Evolutionary conservation across 2,888 invertebrate genomes (phyloP), one percentile per base, ranked within the genome.

Genomic region (Meganola albula): DNA sequence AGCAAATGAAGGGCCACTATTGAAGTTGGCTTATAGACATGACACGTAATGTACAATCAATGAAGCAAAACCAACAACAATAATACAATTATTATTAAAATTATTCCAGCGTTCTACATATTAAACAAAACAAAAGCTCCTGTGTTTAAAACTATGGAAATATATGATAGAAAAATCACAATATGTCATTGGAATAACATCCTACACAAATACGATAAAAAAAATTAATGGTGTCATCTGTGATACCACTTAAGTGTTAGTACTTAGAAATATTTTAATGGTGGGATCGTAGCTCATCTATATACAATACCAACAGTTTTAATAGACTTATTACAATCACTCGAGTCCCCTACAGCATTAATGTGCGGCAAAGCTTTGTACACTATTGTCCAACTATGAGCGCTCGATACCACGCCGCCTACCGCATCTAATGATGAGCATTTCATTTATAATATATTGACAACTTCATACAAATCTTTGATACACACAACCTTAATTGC

Each of bases 241-340:
- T 63, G 72, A 77, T 71, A 76, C 73, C 78, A 74, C 77, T 74
- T 77, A 79, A 48, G 66, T 72, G 74, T 75, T 82, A 83, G 74
- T 76, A 78, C 82, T 80, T 80, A 84, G 70, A 80, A 73, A 77
- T 82, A 83, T 77, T 83, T 70, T 68, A 74, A 83, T 85, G 85
- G 85, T 85, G 85, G 85, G 85, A 83, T 84, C 76, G 74, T 77
- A 84, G 73, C 74, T 84, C 77, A 75, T 78, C 74, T 84, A 85
- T 83, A 74, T 83, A 84, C 80, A 83, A 76, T 77, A 80, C 82
- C 79, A 71, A 79, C 78, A 73, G 72, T 72, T 78, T 74, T 64
- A 75, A 70, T 76, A 78, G 70, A 80, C 75, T 76, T 73, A 75
- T n/a, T 74, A 77, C 76, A 77, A 79, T 79, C 82, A 78, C 74